Conservation (phyloP, 2,797 vertebrate species). For the Dendrocincla fuliginosa region DNA sequence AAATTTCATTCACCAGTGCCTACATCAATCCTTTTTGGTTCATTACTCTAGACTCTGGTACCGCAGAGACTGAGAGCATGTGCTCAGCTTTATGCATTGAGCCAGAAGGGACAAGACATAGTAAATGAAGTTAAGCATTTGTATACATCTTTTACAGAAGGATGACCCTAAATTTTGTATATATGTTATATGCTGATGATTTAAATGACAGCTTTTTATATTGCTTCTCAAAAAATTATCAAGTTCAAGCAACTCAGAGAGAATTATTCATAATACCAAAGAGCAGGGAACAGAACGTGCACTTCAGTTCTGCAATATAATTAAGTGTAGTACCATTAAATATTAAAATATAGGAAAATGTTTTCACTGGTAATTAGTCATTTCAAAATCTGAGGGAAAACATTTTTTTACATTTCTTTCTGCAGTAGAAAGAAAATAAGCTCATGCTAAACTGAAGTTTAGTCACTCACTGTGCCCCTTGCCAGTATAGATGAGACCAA, state of each 20-base stretch:
- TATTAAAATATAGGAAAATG: constrained; percentile 53
- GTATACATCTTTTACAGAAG: neutral
- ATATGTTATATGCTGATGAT: neutral
- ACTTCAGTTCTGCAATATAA: constrained; percentile 2
- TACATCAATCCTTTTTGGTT: neutral
- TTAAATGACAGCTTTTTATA: neutral
- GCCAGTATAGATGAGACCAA: neutral
- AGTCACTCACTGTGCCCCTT: neutral
- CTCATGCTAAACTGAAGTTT: neutral
- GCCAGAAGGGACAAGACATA: neutral
- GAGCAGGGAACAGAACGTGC: neutral
- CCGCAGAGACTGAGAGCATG: neutral
- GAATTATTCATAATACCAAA: constrained; percentile 39
- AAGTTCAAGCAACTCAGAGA: neutral
- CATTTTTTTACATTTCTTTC: neutral
- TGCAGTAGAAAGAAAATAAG: constrained; percentile 1
- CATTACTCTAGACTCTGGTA: neutral
- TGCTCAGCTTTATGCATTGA: neutral
- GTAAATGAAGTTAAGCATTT: constrained; percentile 9
- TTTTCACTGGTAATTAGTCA: constrained; percentile 41
- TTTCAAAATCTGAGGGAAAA: constrained; percentile 23
- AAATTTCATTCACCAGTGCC: neutral
- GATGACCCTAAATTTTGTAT: neutral
- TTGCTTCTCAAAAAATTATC: neutral
- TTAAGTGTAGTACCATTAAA: constrained; percentile 36